Base-by-base conservation (phyloP, 2,797 vertebrate species). In the Eleutherodactylus coqui region DNA sequence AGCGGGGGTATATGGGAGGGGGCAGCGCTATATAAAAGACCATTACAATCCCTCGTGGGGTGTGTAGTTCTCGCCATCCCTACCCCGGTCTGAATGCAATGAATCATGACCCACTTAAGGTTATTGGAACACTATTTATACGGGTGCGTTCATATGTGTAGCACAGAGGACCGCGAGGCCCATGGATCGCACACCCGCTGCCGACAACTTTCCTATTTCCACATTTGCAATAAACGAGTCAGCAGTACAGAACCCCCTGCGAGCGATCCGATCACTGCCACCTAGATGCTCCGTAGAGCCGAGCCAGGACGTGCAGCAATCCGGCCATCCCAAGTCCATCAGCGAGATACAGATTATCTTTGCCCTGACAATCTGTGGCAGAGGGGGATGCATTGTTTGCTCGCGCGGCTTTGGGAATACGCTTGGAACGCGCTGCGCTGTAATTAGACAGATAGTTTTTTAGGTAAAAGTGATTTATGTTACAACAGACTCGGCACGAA, bases 391-490 rank as follows among this genome's bases (percentile, higher is more conserved):
- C 45, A 49, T 41, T 79, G 27, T 76, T 80, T 81, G 77, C 41
- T 73, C 79, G 51, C 34, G 82, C 41, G 72, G 75, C 82, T 67
- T 75, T 69, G 58, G 82, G 86, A 84, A 80, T 80, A 76, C 7
- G 19, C 10, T 83, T 87, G 86, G 82, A 85, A 47, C 29, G 16
- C 3, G 16, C 38, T 43, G 24, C 6, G 43, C 58, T 21, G 36
- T 62, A 78, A 82, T 86, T 77, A 82, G 79, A 82, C 79, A 64
- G 67, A 41, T 64, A 17, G 24, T 58, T 82, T 82, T 73, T 84
- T 85, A 85, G 86, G 86, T 85, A 87, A 85, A 84, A 87, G 86
- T 81, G 82, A 87, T 84, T 87, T 85, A 84, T 85, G 76, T 67
- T 62, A 60, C 76, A 45, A 81, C 45, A 69, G 34, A 5, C 64